phyloP scores from a whole-genome alignment of 2,888 invertebrate genomes.

The Calliopum simillimum region DNA sequence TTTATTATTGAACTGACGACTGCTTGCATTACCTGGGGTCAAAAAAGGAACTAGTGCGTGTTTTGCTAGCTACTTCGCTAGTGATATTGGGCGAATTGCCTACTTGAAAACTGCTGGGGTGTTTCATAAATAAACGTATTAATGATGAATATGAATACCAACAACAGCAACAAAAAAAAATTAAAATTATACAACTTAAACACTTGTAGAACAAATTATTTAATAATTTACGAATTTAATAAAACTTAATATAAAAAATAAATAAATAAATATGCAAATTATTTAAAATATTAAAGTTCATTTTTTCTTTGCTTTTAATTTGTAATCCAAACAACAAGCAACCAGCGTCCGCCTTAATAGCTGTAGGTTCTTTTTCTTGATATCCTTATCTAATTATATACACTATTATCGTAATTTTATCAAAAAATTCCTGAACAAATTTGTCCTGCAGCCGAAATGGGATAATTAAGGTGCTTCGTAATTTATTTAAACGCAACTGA shows the following conservation, averaged over 20 bases:
- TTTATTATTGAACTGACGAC: no score
- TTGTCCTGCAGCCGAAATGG: background rate
- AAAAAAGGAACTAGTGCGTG: no score
- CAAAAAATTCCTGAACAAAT: background rate
- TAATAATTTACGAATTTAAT: background rate
- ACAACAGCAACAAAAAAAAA: constrained; percentile 9
- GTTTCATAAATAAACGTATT: background rate
- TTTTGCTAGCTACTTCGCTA: no score
- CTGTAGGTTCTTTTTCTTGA: no score
- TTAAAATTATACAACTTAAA: background rate
- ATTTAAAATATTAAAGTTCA: background rate
- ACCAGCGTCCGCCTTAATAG: background rate
- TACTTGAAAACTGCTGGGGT: no score
- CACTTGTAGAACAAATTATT: constrained; percentile 27
- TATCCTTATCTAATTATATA: background rate
- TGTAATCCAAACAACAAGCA: background rate
- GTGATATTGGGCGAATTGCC: no score
- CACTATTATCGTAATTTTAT: background rate
- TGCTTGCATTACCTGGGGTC: no score
- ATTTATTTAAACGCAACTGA: background rate
- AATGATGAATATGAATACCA: no score
- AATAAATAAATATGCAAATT: constrained; percentile 16
- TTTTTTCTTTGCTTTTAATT: no score
- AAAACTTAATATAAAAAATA: background rate
- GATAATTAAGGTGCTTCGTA: constrained; percentile 7